These are phyloP conservation scores for Galaxea fascicularis DNA, from an alignment of 92 coral and sea anemone species.

Conservation along the genomic window DNA sequence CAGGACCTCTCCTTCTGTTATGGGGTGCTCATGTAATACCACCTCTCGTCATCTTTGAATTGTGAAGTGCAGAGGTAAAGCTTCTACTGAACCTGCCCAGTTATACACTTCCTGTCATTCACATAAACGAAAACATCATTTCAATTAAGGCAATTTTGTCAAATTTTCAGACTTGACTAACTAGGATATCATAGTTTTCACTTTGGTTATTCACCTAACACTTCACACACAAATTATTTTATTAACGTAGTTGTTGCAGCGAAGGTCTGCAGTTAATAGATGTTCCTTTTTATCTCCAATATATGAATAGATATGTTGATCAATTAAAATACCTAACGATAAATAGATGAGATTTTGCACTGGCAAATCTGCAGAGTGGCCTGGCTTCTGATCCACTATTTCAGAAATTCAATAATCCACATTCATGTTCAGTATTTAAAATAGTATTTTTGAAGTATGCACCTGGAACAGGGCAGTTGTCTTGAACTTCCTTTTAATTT, in stretches of 20 bases:
- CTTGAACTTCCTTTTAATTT: background rate
- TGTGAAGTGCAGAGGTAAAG: slow-evolving; percentile 1
- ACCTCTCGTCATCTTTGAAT: slow-evolving; percentile 1
- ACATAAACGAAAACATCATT: background rate
- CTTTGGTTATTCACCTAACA: too few relatives aligned
- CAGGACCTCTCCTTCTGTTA: background rate
- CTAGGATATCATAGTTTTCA: too few relatives aligned
- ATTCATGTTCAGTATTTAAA: background rate
- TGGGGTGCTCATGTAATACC: background rate
- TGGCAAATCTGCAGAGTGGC: too few relatives aligned
- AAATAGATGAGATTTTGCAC: too few relatives aligned
- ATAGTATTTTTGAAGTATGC: background rate
- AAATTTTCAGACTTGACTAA: background rate
- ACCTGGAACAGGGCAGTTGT: slow-evolving; percentile 3
- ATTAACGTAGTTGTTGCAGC: too few relatives aligned
- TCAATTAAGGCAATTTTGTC: background rate
- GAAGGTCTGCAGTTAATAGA: too few relatives aligned
- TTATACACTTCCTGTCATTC: background rate
- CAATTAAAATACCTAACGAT: too few relatives aligned
- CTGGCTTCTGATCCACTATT: too few relatives aligned
- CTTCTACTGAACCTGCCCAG: background rate
- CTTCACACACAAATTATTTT: too few relatives aligned
- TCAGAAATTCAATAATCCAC: background rate
- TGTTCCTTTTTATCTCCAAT: too few relatives aligned
- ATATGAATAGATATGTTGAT: too few relatives aligned